Evolutionary conservation across 1,140 invertebrate species (phyloP), one percentile per base, ranked within the genome.

Genomic region (Drosophila virilis): DNA sequence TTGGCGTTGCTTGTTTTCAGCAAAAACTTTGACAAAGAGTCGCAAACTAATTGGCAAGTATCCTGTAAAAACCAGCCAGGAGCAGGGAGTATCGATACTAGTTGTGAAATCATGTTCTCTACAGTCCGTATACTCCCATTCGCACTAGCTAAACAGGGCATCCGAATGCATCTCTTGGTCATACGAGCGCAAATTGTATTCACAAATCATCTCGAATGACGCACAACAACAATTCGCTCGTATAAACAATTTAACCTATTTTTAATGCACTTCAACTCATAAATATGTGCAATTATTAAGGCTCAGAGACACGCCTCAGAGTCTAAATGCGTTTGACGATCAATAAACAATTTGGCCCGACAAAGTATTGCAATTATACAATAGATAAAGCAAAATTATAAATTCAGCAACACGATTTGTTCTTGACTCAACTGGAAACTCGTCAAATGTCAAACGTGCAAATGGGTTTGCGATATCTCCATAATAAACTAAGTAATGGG

Each of bases 361-460:
- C 81, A 85, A 54, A 81, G 81, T 86, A 80, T 86, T 72, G 78
- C 66, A 86, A 75, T 85, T 86, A 76, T 61, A 70, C 70, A 85
- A 85, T 74, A 76, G 74, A 72, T 76, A 84, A 85, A 58, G 5
- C 60, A 71, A 65, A 85, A 77, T 80, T 85, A 68, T 77, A 85
- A 86, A 81, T 72, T 72, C 66, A 68, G 50, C 71, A 66, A 81
- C 82, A 85, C 78, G 78, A 85, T 68, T 85, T 77, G 81, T 65
- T 78, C 81, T 81, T 81, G 78, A 85, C 64, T 71, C 32, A 51
- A 43, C 28, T 52, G 37, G 42, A 64, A 64, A 52, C 38, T 46
- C 37, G 54, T 55, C 71, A 55, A 82, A 82, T 79, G 80, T 79
- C 80, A 83, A 83, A 79, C 43, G 80, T 35, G 66, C 52, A 74